Percentiles rank a stretch among this genome's conserved stretches.
phyloP scores from a whole-genome alignment of 2,113 vertebrate species.

The Oryctolagus cuniculus region DNA sequence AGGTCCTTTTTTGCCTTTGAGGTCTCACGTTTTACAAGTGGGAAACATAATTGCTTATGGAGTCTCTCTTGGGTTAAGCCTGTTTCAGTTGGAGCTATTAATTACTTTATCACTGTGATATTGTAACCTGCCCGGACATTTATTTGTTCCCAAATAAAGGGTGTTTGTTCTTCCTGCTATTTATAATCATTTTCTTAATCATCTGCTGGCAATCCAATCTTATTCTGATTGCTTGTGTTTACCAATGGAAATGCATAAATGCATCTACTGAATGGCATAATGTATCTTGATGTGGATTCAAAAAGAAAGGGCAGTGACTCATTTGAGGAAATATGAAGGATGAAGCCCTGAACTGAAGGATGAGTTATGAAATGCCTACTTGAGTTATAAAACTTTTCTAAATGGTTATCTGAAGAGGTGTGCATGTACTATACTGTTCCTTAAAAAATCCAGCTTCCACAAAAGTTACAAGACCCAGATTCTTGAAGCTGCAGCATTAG shows the following conservation, averaged over 20 bases:
- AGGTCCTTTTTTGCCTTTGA: background rate
- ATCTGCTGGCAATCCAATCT: slow-evolving; percentile 26
- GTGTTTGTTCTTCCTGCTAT: slow-evolving; percentile 49
- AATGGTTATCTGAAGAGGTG: background rate
- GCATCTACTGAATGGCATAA: background rate
- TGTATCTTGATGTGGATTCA: background rate
- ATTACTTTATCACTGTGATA: slow-evolving; percentile 41
- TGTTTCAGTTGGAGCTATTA: slow-evolving; percentile 48
- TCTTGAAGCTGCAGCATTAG: background rate
- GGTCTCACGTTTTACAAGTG: background rate
- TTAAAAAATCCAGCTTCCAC: background rate
- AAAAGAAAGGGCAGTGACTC: background rate
- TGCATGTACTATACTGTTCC: background rate
- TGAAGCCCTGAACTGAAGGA: background rate
- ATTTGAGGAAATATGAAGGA: background rate
- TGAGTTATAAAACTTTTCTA: slow-evolving; percentile 17
- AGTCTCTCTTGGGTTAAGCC: slow-evolving; percentile 28
- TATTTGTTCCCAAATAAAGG: slow-evolving; percentile 63
- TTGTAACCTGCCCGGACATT: slow-evolving; percentile 57
- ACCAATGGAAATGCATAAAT: slow-evolving; percentile 36
- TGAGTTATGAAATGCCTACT: background rate
- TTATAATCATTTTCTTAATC: slow-evolving; percentile 66
- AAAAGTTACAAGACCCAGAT: background rate
- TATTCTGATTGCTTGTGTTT: background rate
- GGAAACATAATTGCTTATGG: slow-evolving; percentile 12